Evolutionary conservation across 2,113 vertebrate genomes (phyloP).

Genomic region (Ophthalmolycus amberensis): DNA sequence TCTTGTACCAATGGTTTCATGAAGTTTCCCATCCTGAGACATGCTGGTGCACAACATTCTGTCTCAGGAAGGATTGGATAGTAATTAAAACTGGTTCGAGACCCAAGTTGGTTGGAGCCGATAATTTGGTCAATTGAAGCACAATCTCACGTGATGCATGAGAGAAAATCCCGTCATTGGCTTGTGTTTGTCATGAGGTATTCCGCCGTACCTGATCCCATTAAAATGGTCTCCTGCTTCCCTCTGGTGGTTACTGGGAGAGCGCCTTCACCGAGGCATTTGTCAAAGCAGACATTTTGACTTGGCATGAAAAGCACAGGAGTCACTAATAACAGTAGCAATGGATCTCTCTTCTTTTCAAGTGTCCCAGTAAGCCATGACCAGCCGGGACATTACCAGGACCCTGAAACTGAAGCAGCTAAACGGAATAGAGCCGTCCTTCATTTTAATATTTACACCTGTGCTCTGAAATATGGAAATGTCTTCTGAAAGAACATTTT

Average conservation of each 20-base stretch:
- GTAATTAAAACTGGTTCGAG: not conserved
- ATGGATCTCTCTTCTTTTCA: not conserved
- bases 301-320: not conserved
- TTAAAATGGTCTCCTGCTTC: constrained; percentile 47
- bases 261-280: not conserved
- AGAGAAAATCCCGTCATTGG: not conserved
- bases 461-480: not conserved
- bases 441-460: not conserved
- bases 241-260: constrained; percentile 49
- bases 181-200: not conserved
- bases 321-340: not conserved
- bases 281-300: not conserved
- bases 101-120: not conserved
- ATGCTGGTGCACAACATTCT: not conserved
- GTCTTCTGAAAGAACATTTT: not conserved
- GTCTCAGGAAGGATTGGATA: not conserved
- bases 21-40: not conserved
- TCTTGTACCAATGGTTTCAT: not conserved
- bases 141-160: not conserved
- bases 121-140: not conserved
- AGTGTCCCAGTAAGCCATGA: not conserved
- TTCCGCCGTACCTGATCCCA: not conserved
- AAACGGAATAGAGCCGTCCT: not conserved
- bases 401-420: not conserved
- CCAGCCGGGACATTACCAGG: not conserved